Percentiles rank a stretch among this genome's conserved stretches.
These are phyloP conservation scores for Drosophila nigricruria DNA, from an alignment of 2,888 invertebrate species.

Conservation along the genomic window DNA sequence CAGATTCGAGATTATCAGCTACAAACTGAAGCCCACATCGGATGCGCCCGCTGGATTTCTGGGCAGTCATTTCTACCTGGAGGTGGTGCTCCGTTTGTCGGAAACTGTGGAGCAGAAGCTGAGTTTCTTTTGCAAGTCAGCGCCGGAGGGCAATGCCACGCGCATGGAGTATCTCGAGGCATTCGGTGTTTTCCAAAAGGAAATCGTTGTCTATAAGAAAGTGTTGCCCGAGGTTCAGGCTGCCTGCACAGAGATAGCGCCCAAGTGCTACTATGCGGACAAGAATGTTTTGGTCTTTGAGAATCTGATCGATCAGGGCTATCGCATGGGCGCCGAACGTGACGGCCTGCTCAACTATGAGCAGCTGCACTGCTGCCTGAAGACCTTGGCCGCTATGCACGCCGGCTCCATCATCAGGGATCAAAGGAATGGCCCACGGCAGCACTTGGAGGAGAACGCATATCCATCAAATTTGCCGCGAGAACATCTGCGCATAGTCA, in stretches of 20 bases:
- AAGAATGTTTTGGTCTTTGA: constrained; percentile 85
- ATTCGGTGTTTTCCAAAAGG: constrained; percentile 86
- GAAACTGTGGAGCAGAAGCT: constrained; percentile 55
- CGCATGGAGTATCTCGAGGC: constrained; percentile 86
- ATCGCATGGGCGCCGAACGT: constrained; percentile 75
- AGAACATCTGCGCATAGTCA: constrained; percentile 71
- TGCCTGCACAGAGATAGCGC: constrained; percentile 73
- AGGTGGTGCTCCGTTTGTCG: constrained; percentile 62
- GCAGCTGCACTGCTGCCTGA: constrained; percentile 84
- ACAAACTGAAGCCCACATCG: constrained; percentile 67
- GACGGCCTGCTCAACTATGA: constrained; percentile 82
- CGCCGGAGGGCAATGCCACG: constrained; percentile 86
- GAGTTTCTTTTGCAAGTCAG: constrained; percentile 87
- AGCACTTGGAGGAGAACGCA: constrained; percentile 83
- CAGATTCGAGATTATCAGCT: constrained; percentile 69
- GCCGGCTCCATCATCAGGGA: constrained; percentile 85
- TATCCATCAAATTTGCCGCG: constrained; percentile 79
- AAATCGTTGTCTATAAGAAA: constrained; percentile 85
- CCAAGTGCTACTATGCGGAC: constrained; percentile 85
- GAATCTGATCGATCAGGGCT: constrained; percentile 83
- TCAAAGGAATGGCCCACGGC: constrained; percentile 51
- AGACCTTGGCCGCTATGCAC: constrained; percentile 85
- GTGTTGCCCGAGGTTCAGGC: constrained; percentile 84
- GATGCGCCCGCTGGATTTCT: constrained; percentile 81
- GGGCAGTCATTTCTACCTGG: constrained; percentile 81